phyloP scores from a whole-genome alignment of 2,113 vertebrate genomes.

The Syngnathus floridae region DNA sequence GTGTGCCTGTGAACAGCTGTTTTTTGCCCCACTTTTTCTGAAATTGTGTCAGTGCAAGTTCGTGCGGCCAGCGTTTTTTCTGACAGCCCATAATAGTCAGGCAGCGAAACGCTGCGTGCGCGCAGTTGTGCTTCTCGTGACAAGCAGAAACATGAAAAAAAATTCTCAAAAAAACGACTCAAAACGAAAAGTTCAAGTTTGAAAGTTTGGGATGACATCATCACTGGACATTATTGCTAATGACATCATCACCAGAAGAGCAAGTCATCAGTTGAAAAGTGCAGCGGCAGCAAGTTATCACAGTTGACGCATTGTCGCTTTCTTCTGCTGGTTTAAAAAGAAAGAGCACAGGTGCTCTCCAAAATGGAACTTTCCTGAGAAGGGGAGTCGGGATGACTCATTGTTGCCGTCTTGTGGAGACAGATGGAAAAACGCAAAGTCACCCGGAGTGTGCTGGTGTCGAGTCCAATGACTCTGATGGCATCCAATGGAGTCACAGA shows the following conservation, averaged over 20 bases:
- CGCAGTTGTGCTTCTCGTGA: not conserved
- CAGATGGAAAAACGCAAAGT: not conserved
- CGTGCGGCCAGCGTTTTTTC: not conserved
- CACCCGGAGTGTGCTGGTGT: not conserved
- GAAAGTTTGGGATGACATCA: not conserved
- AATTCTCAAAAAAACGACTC: not conserved
- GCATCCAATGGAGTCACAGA: not conserved
- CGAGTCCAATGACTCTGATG: not conserved
- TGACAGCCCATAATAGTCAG: not conserved
- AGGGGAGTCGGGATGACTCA: conserved; percentile 26
- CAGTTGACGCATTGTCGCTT: not conserved
- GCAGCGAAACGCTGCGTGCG: not conserved
- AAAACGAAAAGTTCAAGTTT: not conserved
- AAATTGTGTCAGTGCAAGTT: not conserved
- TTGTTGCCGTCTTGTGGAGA: conserved; percentile 26
- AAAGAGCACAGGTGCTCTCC: not conserved
- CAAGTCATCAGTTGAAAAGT: not conserved
- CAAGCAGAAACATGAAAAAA: not conserved
- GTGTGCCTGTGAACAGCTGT: not conserved
- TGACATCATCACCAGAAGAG: not conserved
- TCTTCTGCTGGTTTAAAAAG: not conserved
- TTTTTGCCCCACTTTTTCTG: not conserved
- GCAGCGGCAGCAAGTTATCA: not conserved
- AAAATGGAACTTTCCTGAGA: not conserved
- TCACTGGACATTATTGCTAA: not conserved